Percentiles rank a stretch among this genome's conserved stretches.
phyloP scores from a whole-genome alignment of 35 echinoderm and acorn worm genomes.

The Ptychodera flava region DNA sequence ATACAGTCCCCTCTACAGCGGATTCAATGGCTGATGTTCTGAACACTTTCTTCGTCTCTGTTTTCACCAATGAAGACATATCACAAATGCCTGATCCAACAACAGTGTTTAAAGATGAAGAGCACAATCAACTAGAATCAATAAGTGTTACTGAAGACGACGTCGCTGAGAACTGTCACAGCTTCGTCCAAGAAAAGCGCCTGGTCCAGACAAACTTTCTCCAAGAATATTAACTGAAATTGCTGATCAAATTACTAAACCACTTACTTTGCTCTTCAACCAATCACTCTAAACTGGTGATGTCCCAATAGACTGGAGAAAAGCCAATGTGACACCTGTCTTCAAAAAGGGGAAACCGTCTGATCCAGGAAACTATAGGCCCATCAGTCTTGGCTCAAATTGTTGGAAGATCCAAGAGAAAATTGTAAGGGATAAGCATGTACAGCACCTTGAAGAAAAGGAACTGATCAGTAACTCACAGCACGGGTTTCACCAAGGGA shows the following conservation, averaged over 20 bases:
- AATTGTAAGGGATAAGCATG: constrained; percentile 20
- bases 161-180: too few relatives aligned
- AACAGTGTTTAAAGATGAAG: too few relatives aligned
- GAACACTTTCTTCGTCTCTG: too few relatives aligned
- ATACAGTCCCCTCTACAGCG: too few relatives aligned
- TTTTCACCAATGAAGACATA: too few relatives aligned
- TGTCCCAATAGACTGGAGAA: constrained; percentile 29
- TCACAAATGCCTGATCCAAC: too few relatives aligned
- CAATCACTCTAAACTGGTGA: constrained; percentile 31
- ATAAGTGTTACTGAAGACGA: too few relatives aligned
- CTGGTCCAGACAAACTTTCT: constrained; percentile 3
- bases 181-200: too few relatives aligned
- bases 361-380: constrained; percentile 36
- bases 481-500: too few relatives aligned
- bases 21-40: too few relatives aligned
- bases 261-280: constrained; percentile 14
- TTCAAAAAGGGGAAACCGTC: constrained; percentile 36
- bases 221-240: background rate
- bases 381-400: constrained; percentile 6
- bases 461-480: background rate
- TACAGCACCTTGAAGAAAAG: constrained; percentile 9
- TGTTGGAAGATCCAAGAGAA: constrained; percentile 30
- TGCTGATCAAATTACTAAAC: background rate
- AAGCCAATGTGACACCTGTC: constrained; percentile 39
- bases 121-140: too few relatives aligned